A percentile compares a stretch with the other conserved stretches of the same genome.
Evolutionary conservation across 2,113 vertebrate genomes (phyloP).

Genomic region (Microcebus griseorufus): DNA sequence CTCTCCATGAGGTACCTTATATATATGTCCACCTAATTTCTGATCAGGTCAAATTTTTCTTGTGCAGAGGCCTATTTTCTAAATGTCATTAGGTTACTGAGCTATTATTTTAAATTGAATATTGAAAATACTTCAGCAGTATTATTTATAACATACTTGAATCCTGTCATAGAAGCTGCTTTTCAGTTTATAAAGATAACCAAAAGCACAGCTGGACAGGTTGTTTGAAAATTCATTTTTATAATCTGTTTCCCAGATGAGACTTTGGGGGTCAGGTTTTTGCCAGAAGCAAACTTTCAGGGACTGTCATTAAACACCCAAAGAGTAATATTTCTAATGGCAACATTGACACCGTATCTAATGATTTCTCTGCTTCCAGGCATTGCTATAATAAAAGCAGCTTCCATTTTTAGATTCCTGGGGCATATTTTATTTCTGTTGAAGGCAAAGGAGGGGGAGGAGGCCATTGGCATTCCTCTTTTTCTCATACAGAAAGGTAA

Average conservation of each 20-base stretch:
- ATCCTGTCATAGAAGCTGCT: slow-evolving; percentile 43
- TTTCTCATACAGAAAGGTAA: slow-evolving; percentile 41
- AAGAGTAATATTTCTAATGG: slow-evolving; percentile 59
- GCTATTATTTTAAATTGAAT: slow-evolving; percentile 65
- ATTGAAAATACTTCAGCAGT: slow-evolving; percentile 62
- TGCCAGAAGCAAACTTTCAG: slow-evolving; percentile 66
- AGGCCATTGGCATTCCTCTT: not conserved
- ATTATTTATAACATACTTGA: slow-evolving; percentile 61
- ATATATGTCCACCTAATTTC: not conserved
- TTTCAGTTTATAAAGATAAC: slow-evolving; percentile 63
- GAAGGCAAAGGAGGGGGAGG: not conserved
- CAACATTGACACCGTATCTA: slow-evolving; percentile 34
- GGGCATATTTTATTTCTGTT: slow-evolving; percentile 27
- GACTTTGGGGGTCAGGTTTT: slow-evolving; percentile 47
- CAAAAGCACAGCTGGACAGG: slow-evolving; percentile 52
- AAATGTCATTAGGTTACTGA: slow-evolving; percentile 50
- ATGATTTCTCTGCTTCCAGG: slow-evolving; percentile 47
- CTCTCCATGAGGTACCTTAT: not conserved
- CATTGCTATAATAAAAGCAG: slow-evolving; percentile 45
- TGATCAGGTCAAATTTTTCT: slow-evolving; percentile 14
- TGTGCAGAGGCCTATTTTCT: slow-evolving; percentile 42
- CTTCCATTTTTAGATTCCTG: slow-evolving; percentile 71
- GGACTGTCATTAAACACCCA: slow-evolving; percentile 10
- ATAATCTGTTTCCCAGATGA: slow-evolving; percentile 64
- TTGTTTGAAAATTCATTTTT: slow-evolving; percentile 66